Conservation (phyloP, 2,888 invertebrate genomes). For the Acleris holmiana region DNA sequence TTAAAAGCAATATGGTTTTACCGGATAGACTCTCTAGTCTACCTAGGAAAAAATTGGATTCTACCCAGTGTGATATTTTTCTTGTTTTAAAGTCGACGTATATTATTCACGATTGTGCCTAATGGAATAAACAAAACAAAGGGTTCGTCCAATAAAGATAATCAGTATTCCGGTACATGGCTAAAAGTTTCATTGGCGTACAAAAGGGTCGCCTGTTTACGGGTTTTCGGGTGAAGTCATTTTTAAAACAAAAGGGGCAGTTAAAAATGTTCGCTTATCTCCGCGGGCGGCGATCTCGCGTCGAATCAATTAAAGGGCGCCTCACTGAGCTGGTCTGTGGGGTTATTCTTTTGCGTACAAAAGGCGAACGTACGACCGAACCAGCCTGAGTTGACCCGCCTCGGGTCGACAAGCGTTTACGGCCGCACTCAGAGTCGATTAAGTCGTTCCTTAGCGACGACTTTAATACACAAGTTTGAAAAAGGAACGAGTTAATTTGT, state of each 20-base stretch:
- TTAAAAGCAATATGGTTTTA: neutral
- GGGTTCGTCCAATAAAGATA: slow-evolving; percentile 40
- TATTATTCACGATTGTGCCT: neutral
- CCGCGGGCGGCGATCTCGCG: slow-evolving; percentile 46
- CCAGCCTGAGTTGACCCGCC: no score
- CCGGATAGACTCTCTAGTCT: no score
- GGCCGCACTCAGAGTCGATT: no score
- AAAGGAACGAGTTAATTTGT: no score
- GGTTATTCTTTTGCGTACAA: no score
- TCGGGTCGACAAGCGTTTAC: no score
- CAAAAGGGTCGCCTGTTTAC: slow-evolving; percentile 57
- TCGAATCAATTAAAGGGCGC: slow-evolving; percentile 60
- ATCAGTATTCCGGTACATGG: slow-evolving; percentile 56
- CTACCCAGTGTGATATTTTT: no score
- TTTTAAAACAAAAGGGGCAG: slow-evolving; percentile 58
- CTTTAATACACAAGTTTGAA: no score
- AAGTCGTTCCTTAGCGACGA: no score
- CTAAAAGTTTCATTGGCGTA: slow-evolving; percentile 59
- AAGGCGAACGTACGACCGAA: no score
- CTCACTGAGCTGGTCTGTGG: slow-evolving; percentile 40
- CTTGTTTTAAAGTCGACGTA: neutral
- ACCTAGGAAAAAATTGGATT: no score
- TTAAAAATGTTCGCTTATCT: slow-evolving; percentile 55
- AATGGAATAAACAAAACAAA: slow-evolving; percentile 19
- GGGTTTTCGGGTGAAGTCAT: slow-evolving; percentile 50